Conservation (phyloP, 2,888 invertebrate genomes). For the Dascillus cervinus region DNA sequence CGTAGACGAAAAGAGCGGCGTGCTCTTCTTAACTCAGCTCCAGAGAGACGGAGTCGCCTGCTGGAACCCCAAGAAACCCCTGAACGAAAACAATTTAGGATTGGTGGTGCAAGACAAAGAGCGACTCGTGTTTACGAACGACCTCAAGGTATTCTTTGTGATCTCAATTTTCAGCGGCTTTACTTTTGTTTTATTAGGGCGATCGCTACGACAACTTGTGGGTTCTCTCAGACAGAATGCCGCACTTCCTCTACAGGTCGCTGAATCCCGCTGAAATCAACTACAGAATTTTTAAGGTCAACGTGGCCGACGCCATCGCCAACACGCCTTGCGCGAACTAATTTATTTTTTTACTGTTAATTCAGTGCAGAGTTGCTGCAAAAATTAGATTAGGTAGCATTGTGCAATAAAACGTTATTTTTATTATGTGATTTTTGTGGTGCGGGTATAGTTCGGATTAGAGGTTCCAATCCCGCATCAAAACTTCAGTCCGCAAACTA, state of each 20-base stretch:
- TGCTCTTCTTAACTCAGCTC: conserved; percentile 70
- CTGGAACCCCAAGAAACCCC: conserved; percentile 66
- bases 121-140: conserved; percentile 69
- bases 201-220: conserved; percentile 58
- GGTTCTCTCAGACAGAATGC: conserved; percentile 72
- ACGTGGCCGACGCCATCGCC: conserved; percentile 39
- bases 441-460: background rate
- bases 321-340: conserved; percentile 10
- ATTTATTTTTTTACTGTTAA: no score
- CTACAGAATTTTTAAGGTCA: conserved; percentile 47
- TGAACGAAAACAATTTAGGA: conserved; percentile 57
- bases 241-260: conserved; percentile 58
- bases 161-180: conserved; percentile 4
- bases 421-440: no score
- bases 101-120: conserved; percentile 61
- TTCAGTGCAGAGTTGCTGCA: no score
- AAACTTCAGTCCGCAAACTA: no score
- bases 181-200: conserved; percentile 42
- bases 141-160: conserved; percentile 51
- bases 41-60: conserved; percentile 73
- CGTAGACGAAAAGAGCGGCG: conserved; percentile 59
- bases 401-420: no score
- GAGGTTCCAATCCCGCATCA: no score
- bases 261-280: conserved; percentile 62
- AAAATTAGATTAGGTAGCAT: no score